phyloP scores from a whole-genome alignment of 2,797 vertebrate species.

The Thaleichthys pacificus region DNA sequence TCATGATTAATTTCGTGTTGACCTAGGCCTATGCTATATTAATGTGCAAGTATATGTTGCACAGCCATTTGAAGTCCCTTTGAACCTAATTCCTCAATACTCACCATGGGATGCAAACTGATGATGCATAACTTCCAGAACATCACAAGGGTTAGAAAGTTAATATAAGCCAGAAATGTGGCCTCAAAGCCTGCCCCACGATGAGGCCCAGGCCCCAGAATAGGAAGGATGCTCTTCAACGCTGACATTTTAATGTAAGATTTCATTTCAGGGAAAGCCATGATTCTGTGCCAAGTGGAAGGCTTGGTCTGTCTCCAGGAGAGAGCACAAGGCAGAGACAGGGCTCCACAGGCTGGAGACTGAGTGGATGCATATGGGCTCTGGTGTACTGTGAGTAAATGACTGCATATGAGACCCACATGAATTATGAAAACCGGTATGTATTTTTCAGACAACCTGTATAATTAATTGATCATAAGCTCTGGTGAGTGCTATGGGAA shows the following conservation, averaged over 20 bases:
- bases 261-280: slow-evolving; percentile 18
- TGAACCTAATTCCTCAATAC: slow-evolving; percentile 39
- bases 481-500: neutral
- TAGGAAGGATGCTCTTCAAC: slow-evolving; percentile 33
- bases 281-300: slow-evolving; percentile 13
- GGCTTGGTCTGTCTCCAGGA: neutral
- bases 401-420: slow-evolving; percentile 18
- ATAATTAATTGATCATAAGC: neutral
- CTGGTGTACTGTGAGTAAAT: slow-evolving; percentile 25
- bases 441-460: slow-evolving; percentile 38
- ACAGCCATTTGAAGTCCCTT: slow-evolving; percentile 35
- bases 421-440: slow-evolving; percentile 12
- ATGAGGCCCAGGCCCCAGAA: slow-evolving; percentile 35
- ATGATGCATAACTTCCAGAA: slow-evolving; percentile 50
- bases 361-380: neutral
- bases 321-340: too few species aligned
- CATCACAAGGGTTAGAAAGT: slow-evolving; percentile 39
- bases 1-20: too few species aligned
- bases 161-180: slow-evolving; percentile 43
- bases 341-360: neutral
- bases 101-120: slow-evolving; percentile 41
- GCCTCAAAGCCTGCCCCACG: slow-evolving; percentile 42
- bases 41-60: slow-evolving; percentile 29
- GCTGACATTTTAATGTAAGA: slow-evolving; percentile 35
- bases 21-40: too few species aligned